Evolutionary conservation across 1,140 invertebrate species (phyloP).

Genomic region (Caenorhabditis briggsae): DNA sequence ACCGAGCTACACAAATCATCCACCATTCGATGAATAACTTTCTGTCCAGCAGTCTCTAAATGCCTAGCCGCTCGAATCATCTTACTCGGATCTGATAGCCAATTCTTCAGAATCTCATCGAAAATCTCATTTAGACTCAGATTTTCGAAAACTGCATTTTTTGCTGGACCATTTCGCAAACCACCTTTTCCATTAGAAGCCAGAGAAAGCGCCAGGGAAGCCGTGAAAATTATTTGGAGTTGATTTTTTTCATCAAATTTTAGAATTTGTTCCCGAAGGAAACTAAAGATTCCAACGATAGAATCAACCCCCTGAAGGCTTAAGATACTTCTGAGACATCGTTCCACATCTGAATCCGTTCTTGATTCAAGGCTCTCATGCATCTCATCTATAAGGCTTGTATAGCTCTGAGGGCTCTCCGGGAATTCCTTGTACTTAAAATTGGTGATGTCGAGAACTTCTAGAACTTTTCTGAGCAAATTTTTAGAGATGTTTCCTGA

Average conservation of each 20-base stretch:
- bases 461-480: neutral
- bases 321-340: neutral
- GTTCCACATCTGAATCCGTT: neutral
- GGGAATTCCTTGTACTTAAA: too few species aligned
- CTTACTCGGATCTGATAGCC: neutral
- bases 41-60: constrained; percentile 20
- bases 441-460: neutral
- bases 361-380: neutral
- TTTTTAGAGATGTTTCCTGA: neutral
- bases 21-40: neutral
- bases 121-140: neutral
- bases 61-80: constrained; percentile 25
- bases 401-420: too few species aligned
- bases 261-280: neutral
- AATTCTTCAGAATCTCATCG: constrained; percentile 8
- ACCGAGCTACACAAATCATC: neutral
- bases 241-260: neutral
- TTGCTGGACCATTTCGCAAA: constrained; percentile 13
- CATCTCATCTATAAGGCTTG: too few species aligned
- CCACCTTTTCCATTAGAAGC: constrained; percentile 35
- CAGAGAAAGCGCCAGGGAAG: neutral
- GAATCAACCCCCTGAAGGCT: neutral
- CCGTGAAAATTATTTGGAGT: neutral
- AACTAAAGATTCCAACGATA: neutral
- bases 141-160: constrained; percentile 21